Evolutionary conservation across 2,888 invertebrate species (phyloP), one percentile per base, ranked within the genome.

Genomic region (Polyommatus iphigenia): DNA sequence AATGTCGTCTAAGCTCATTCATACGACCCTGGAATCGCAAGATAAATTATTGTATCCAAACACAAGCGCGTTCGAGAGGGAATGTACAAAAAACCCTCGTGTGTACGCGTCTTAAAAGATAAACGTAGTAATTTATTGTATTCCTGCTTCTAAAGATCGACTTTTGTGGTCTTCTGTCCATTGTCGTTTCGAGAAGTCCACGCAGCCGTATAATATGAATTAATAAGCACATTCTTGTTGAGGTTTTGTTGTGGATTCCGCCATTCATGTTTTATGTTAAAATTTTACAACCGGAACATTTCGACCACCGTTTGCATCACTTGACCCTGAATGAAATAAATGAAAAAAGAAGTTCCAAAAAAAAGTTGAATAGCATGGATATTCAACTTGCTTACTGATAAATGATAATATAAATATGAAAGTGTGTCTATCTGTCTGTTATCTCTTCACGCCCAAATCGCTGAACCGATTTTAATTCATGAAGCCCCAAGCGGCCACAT

Each of bases 181-280:
- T 75, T 75, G 87, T 87, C 87, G 85, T 87, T 88, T 90, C 88
- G 87, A 90, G 90, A 88, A 87, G 83, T 86, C 86, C 91, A 92
- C 93, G 89, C 91, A 91, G 87, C 92, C 93, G 91, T 93, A 90
- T 94, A 94, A 94, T 93, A 93, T 93, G 94, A 93, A 93, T 93
- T 94, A 93, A 94, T 94, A 94, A 94, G 89, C 89, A 92, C 92
- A 91, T 90, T 88, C 89, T 88, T 88, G 88, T 91, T n/a, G 29
- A 72, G 36, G 72, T 72, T 72, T 72, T 72, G 41, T 72, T 41
- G 20, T 41, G 72, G 41, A 72, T 72, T 72, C 71, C 4, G n/a
- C 20, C 72, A 72, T 72, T 72, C 36, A 72, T 72, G 20, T 20
- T 41, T 41, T n/a, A 20, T n/a, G 36, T 41, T 41, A 10, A 36